These are phyloP conservation scores for Xyrichtys novacula DNA, from an alignment of 2,797 vertebrate species.

Conservation along the genomic window DNA sequence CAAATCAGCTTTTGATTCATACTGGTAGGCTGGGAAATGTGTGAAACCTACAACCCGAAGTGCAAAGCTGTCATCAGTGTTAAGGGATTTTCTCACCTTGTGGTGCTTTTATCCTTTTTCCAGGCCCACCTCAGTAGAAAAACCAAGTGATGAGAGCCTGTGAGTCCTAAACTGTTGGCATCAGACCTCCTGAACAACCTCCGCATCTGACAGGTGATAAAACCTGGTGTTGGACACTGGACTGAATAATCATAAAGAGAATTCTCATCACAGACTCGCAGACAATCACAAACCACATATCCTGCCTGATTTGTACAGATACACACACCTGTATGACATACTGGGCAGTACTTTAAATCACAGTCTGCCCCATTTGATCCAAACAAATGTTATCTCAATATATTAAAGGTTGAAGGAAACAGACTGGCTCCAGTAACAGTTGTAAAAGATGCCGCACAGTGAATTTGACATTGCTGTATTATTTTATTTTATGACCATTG, in stretches of 20 bases:
- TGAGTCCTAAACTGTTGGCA: not conserved
- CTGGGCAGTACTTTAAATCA: conserved; percentile 55
- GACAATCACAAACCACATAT: conserved; percentile 10
- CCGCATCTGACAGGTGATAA: conserved; percentile 17
- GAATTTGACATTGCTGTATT: conserved; percentile 12
- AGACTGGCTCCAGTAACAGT: conserved; percentile 37
- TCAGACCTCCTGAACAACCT: not conserved
- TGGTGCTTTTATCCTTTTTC: conserved; percentile 42
- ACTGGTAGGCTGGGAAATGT: conserved; percentile 14
- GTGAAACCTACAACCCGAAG: conserved; percentile 5
- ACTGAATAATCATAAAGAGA: not conserved
- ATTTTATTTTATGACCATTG: not conserved
- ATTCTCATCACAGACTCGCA: not conserved
- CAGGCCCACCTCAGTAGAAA: conserved; percentile 59
- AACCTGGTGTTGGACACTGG: not conserved
- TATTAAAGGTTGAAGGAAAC: conserved; percentile 56
- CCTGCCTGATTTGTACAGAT: not conserved
- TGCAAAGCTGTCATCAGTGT: conserved; percentile 3
- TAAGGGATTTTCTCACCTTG: not conserved
- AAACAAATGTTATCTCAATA: conserved; percentile 78
- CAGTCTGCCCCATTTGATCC: conserved; percentile 51
- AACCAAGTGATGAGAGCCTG: not conserved
- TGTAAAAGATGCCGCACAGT: conserved; percentile 41
- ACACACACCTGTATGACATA: conserved; percentile 18
- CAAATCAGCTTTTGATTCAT: conserved; percentile 14